Conservation (phyloP, 2,888 invertebrate genomes). For the Hofmannophila pseudospretella region DNA sequence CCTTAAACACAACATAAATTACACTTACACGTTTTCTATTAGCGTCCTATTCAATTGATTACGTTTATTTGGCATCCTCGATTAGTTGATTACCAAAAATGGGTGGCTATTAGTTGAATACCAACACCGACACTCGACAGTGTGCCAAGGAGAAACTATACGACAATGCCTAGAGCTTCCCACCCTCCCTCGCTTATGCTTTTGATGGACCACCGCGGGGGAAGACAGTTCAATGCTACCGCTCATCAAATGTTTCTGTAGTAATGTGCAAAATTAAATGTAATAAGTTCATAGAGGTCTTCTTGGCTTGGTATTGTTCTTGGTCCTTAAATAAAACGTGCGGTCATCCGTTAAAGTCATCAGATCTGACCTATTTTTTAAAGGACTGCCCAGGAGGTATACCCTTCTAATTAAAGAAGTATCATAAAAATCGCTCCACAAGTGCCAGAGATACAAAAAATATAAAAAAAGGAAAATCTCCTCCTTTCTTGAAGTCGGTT, state of each 20-base stretch:
- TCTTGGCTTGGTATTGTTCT: too few species aligned
- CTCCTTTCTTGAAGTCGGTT: too few species aligned
- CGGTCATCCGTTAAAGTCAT: too few species aligned
- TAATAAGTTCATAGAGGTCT: too few species aligned
- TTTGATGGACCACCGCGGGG: neutral
- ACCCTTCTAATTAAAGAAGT: too few species aligned
- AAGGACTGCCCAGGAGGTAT: too few species aligned
- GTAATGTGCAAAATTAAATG: neutral
- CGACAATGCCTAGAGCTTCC: neutral
- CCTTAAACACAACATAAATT: neutral
- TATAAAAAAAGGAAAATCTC: too few species aligned
- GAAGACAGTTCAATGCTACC: neutral
- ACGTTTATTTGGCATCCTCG: slow-evolving; percentile 7
- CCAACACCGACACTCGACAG: slow-evolving; percentile 5
- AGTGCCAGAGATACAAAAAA: too few species aligned
- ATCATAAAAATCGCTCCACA: too few species aligned
- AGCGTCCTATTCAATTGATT: slow-evolving; percentile 1
- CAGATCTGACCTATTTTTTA: too few species aligned
- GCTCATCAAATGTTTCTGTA: neutral
- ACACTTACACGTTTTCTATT: slow-evolving; percentile 2
- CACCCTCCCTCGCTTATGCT: neutral
- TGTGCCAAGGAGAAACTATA: slow-evolving; percentile 5
- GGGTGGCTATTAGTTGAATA: slow-evolving; percentile 7
- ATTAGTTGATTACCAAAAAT: slow-evolving; percentile 8
- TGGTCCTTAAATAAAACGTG: too few species aligned